Percentiles rank a stretch among this genome's conserved stretches.
Evolutionary conservation across 2,113 vertebrate species (phyloP).

Genomic region (Tonatia bakeri): DNA sequence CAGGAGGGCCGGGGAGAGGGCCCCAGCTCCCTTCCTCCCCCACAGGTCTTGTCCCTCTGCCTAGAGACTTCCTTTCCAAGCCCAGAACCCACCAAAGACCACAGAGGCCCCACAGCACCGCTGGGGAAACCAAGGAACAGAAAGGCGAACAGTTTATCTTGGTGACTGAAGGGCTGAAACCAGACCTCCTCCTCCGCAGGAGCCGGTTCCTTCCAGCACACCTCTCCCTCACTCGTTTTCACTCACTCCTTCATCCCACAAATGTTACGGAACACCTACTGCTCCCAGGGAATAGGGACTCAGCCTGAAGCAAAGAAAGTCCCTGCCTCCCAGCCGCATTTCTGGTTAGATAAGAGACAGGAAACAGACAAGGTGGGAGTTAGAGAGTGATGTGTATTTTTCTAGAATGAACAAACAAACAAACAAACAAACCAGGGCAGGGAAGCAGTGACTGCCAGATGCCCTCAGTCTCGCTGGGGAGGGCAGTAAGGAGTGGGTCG

Average conservation of each 20-base stretch:
- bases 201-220: background rate
- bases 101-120: background rate
- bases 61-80: background rate
- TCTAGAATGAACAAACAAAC: background rate
- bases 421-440: background rate
- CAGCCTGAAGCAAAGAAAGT: background rate
- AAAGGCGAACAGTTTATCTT: background rate
- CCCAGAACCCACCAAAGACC: background rate
- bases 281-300: background rate
- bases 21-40: background rate
- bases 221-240: background rate
- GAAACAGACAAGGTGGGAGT: background rate
- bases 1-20: background rate
- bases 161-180: background rate
- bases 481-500: background rate
- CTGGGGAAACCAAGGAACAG: background rate
- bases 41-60: background rate
- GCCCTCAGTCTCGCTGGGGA: background rate
- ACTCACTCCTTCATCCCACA: background rate
- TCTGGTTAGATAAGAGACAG: background rate
- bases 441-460: background rate
- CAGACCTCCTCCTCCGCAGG: background rate
- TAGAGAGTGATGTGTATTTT: background rate
- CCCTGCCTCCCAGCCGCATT: background rate
- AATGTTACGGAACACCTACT: background rate